phyloP scores from a whole-genome alignment of 2,113 vertebrate genomes.

The Galemys pyrenaicus region DNA sequence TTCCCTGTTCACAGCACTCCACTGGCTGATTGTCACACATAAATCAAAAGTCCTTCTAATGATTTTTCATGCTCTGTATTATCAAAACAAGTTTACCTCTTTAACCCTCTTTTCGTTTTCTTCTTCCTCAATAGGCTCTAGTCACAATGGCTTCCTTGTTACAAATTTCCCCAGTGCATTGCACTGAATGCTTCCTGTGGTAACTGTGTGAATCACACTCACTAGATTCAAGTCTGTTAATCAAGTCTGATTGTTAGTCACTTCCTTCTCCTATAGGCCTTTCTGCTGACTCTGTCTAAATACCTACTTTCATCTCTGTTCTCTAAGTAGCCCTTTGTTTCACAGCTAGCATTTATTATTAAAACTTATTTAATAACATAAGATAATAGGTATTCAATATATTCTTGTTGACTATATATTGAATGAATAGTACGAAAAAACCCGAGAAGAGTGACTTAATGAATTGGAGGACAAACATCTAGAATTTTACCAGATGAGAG shows the following conservation, averaged over 20 bases:
- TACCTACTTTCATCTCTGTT: neutral
- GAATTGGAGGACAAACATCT: neutral
- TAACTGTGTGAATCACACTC: neutral
- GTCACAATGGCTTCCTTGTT: neutral
- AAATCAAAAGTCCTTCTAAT: neutral
- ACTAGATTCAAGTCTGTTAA: neutral
- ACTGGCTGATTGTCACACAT: neutral
- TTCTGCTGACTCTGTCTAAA: conserved; percentile 8
- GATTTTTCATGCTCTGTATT: neutral
- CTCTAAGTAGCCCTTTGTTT: neutral
- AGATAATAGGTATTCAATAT: neutral
- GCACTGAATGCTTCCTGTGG: neutral
- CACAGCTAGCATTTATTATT: neutral
- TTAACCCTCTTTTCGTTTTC: neutral
- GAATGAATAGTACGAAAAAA: neutral
- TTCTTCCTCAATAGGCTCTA: neutral
- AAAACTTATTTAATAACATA: neutral
- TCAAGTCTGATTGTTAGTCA: neutral
- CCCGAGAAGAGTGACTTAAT: neutral
- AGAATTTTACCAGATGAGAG: neutral
- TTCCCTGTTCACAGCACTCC: neutral
- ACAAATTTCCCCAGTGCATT: neutral
- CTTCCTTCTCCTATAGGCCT: neutral
- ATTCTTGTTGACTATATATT: neutral
- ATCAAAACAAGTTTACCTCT: neutral